Evolutionary conservation across 1,140 invertebrate species (phyloP).

Genomic region (Conus betulinus): DNA sequence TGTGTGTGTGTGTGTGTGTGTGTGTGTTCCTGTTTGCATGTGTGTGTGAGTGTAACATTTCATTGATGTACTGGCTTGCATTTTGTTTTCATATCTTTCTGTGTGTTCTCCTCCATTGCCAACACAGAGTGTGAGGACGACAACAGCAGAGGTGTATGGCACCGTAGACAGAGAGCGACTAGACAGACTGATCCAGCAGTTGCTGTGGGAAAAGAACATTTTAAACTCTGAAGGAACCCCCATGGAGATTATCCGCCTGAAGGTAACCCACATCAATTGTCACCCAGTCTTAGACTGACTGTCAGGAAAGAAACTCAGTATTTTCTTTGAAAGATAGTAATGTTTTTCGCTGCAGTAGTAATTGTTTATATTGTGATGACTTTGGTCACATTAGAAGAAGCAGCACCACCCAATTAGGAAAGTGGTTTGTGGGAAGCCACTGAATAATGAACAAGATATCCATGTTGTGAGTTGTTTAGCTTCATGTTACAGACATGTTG

Average conservation of each 20-base stretch:
- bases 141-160: conserved; percentile 62
- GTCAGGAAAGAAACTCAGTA: not conserved
- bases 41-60: too few relatives aligned
- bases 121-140: conserved; percentile 62
- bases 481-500: conserved; percentile 49
- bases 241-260: conserved; percentile 56
- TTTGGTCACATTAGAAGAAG: not conserved
- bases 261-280: conserved; percentile 42
- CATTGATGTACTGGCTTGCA: too few relatives aligned
- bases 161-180: conserved; percentile 49
- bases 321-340: too few relatives aligned
- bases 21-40: too few relatives aligned
- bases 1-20: too few relatives aligned
- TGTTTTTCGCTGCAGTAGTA: too few relatives aligned
- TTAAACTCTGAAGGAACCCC: conserved; percentile 45
- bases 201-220: conserved; percentile 70
- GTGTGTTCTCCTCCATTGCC: not conserved
- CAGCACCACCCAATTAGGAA: too few relatives aligned
- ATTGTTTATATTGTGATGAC: too few relatives aligned
- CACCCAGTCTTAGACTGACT: not conserved
- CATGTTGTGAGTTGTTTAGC: conserved; percentile 65
- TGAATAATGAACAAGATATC: too few relatives aligned
- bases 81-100: not conserved
- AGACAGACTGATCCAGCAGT: conserved; percentile 63
- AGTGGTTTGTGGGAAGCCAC: too few relatives aligned